A percentile compares a stretch with the other conserved stretches of the same genome.
These are phyloP conservation scores for Motacilla tschutschensis DNA, from an alignment of 2,113 vertebrate species.

Conservation along the genomic window DNA sequence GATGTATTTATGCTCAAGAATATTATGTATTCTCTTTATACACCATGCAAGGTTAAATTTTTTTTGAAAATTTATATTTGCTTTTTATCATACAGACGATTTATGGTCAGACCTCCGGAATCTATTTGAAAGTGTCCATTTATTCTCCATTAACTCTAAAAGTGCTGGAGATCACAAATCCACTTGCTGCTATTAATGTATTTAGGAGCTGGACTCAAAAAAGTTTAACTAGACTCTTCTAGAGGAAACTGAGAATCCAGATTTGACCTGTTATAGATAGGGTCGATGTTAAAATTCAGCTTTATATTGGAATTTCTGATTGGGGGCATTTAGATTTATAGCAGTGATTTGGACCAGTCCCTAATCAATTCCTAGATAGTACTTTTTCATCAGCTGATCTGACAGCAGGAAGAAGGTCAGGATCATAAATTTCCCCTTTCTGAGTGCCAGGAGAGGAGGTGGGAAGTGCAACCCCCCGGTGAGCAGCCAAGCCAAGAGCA, in stretches of 20 bases:
- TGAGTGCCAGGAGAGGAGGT: not conserved
- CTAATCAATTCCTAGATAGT: conserved; percentile 38
- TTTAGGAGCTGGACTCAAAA: not conserved
- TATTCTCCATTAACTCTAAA: conserved; percentile 61
- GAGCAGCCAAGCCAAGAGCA: not conserved
- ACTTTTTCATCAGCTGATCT: conserved; percentile 45
- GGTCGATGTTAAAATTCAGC: not conserved
- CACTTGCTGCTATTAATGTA: not conserved
- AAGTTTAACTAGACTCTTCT: not conserved
- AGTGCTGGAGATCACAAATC: conserved; percentile 37
- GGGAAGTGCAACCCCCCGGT: not conserved
- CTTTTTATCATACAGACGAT: conserved; percentile 68
- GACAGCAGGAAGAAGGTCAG: conserved; percentile 51
- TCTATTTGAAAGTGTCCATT: conserved; percentile 56
- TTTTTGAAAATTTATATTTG: conserved; percentile 74
- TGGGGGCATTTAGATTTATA: conserved; percentile 32
- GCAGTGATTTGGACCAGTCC: conserved; percentile 2
- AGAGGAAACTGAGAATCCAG: not conserved
- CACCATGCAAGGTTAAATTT: conserved; percentile 72
- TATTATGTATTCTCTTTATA: conserved; percentile 79
- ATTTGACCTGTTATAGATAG: not conserved
- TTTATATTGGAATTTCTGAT: not conserved
- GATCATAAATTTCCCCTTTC: conserved; percentile 14
- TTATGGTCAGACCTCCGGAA: conserved; percentile 66
- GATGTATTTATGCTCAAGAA: conserved; percentile 75